Conservation (phyloP, 92 coral and sea anemone species). For the Paramuricea clavata region DNA sequence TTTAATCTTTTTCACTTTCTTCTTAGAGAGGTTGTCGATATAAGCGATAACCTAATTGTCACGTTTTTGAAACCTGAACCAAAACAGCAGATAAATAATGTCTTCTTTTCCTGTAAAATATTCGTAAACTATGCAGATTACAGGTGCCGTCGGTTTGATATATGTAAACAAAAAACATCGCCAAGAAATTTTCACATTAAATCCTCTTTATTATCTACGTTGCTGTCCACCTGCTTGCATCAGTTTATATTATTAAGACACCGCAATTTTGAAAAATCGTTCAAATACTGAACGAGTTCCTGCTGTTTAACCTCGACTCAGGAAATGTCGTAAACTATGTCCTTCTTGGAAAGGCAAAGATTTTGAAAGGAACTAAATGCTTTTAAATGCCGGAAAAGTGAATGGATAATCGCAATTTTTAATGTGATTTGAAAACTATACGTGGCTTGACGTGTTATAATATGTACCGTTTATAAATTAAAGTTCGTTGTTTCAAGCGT, state of each 20-base stretch:
- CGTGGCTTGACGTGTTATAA: background rate
- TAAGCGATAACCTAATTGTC: background rate
- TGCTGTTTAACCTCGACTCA: background rate
- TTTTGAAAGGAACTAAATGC: background rate
- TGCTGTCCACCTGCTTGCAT: background rate
- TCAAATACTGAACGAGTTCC: background rate
- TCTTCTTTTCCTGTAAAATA: background rate
- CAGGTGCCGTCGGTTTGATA: background rate
- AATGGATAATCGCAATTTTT: no score
- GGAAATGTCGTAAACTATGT: background rate
- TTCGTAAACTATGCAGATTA: background rate
- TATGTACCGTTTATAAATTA: background rate
- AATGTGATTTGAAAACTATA: background rate
- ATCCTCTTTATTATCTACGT: background rate
- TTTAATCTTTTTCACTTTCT: background rate
- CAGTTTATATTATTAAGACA: no score
- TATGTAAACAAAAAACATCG: background rate
- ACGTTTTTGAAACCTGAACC: background rate
- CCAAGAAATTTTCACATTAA: background rate
- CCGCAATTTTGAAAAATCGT: background rate
- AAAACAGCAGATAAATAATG: background rate
- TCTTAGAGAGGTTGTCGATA: background rate
- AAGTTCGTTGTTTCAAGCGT: background rate
- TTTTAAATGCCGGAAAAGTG: no score
- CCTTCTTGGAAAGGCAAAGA: background rate